Conservation (phyloP, 1,140 invertebrate genomes). For the Thaumatotibia leucotreta region DNA sequence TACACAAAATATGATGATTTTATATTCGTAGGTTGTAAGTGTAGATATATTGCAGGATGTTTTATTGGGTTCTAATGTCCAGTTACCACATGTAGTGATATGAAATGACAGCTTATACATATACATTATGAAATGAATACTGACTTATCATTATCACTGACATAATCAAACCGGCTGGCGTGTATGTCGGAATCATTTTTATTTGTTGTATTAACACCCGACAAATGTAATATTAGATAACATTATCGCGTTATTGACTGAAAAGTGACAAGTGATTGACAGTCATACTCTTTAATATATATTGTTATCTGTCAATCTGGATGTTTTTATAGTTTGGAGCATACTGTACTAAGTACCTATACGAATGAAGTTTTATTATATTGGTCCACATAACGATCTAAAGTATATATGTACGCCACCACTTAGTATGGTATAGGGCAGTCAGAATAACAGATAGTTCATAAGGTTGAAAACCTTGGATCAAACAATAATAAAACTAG, state of each 20-base stretch:
- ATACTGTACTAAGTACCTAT: too few relatives aligned
- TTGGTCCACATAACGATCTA: too few relatives aligned
- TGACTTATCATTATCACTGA: not conserved
- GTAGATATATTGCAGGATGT: too few relatives aligned
- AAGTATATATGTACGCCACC: too few relatives aligned
- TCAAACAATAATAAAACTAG: too few relatives aligned
- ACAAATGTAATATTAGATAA: not conserved
- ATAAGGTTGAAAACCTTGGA: too few relatives aligned
- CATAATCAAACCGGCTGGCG: not conserved
- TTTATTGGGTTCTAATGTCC: too few relatives aligned
- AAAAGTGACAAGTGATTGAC: not conserved
- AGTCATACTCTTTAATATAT: not conserved
- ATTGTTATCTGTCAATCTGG: not conserved
- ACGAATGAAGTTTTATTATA: too few relatives aligned
- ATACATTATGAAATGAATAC: not conserved
- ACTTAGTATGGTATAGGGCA: too few relatives aligned
- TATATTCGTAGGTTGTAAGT: too few relatives aligned
- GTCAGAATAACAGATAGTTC: too few relatives aligned
- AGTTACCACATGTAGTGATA: not conserved
- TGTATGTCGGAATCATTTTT: not conserved
- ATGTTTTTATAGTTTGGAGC: not conserved
- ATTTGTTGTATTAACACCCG: not conserved
- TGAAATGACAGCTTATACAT: not conserved
- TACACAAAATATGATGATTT: too few relatives aligned
- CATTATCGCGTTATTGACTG: not conserved